Percentiles rank a stretch among this genome's conserved stretches.
Evolutionary conservation across 2,888 invertebrate genomes (phyloP).

Genomic region (Tachina lurida): DNA sequence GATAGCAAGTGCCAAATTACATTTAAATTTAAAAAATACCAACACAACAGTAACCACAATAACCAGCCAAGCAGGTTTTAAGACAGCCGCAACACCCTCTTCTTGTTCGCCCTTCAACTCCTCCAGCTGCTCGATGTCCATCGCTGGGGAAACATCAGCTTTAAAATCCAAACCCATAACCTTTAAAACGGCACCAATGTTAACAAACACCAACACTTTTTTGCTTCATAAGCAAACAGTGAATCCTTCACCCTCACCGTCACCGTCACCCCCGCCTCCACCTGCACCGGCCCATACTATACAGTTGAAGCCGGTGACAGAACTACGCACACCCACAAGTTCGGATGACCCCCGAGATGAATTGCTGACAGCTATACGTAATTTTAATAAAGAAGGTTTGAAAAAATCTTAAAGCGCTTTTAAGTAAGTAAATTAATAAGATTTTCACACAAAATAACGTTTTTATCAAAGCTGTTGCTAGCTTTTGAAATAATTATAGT

Average conservation of each 20-base stretch:
- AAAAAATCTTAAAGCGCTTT: conserved; percentile 74
- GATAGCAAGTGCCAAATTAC: conserved; percentile 76
- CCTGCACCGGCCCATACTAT: conserved; percentile 77
- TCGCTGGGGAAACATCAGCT: conserved; percentile 75
- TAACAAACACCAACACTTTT: conserved; percentile 43
- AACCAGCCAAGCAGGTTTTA: neutral
- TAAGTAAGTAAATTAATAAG: neutral
- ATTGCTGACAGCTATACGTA: conserved; percentile 88
- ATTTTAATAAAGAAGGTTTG: conserved; percentile 84
- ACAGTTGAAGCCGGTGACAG: conserved; percentile 70
- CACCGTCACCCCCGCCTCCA: conserved; percentile 72
- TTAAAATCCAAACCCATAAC: conserved; percentile 36
- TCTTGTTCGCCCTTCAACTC: conserved; percentile 71
- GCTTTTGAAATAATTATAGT: too few species aligned
- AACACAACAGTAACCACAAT: conserved; percentile 16
- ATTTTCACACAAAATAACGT: too few species aligned
- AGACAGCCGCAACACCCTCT: conserved; percentile 62
- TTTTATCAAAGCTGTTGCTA: too few species aligned
- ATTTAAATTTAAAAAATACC: conserved; percentile 74
- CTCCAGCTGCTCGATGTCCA: neutral
- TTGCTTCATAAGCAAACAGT: conserved; percentile 28
- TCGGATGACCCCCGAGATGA: conserved; percentile 86
- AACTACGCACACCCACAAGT: conserved; percentile 71
- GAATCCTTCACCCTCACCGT: conserved; percentile 60
- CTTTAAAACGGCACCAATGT: conserved; percentile 48